Conservation (phyloP, 2,888 invertebrate genomes). For the Dascillus cervinus region DNA sequence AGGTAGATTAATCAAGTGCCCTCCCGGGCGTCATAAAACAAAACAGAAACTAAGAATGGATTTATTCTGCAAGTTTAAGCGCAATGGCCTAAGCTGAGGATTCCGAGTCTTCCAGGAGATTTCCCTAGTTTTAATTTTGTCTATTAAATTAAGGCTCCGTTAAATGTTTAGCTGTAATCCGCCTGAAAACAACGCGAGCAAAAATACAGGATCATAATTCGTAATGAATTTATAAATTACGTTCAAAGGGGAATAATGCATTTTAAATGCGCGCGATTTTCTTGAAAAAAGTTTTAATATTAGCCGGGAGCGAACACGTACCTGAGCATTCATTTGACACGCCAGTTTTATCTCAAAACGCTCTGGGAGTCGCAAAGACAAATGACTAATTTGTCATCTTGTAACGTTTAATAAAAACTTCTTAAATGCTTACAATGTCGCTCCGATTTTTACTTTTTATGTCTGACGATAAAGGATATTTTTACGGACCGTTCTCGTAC, state of each 20-base stretch:
- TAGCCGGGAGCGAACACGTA: slow-evolving; percentile 28
- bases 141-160: slow-evolving; percentile 12
- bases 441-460: slow-evolving; percentile 13
- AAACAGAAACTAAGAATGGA: slow-evolving; percentile 29
- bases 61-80: slow-evolving; percentile 27
- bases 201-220: too few species aligned
- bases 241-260: too few species aligned
- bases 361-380: slow-evolving; percentile 22
- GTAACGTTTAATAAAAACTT: slow-evolving; percentile 23
- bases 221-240: too few species aligned
- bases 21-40: slow-evolving; percentile 26
- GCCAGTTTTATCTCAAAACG: slow-evolving; percentile 30
- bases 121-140: slow-evolving; percentile 14
- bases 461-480: too few species aligned
- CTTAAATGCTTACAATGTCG: slow-evolving; percentile 18
- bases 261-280: too few species aligned
- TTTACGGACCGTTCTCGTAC: too few species aligned
- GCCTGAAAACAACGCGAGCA: too few species aligned
- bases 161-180: too few species aligned
- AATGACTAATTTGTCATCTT: slow-evolving; percentile 27
- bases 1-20: slow-evolving; percentile 28
- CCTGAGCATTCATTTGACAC: slow-evolving; percentile 31
- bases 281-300: slow-evolving; percentile 23
- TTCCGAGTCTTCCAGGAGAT: slow-evolving; percentile 11
- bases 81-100: slow-evolving; percentile 13